Conservation (phyloP, 2,888 invertebrate species). For the Synanthedon vespiformis region DNA sequence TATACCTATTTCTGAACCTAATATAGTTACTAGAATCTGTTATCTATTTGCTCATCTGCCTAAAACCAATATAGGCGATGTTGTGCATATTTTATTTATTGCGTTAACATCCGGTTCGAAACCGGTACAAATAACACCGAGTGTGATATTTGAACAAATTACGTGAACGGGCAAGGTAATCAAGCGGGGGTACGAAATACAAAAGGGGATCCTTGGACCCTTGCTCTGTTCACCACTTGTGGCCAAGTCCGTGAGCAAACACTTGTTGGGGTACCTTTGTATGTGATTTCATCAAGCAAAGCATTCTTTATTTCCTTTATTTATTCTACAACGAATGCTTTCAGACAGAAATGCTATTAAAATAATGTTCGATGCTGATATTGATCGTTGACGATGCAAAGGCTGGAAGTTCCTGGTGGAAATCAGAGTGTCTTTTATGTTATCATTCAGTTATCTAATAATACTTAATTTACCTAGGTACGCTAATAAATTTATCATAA, state of each 20-base stretch:
- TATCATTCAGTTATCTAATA: too few relatives aligned
- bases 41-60: too few relatives aligned
- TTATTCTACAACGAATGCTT: neutral
- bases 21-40: too few relatives aligned
- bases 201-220: slow-evolving; percentile 38
- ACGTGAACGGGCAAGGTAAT: slow-evolving; percentile 36
- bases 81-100: neutral
- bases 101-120: neutral
- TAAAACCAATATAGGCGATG: neutral
- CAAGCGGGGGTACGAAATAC: slow-evolving; percentile 19
- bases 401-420: too few relatives aligned
- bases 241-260: slow-evolving; percentile 46
- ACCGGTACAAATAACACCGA: neutral
- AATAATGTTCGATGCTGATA: too few relatives aligned
- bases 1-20: too few relatives aligned
- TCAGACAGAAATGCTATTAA: too few relatives aligned
- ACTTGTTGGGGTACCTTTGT: slow-evolving; percentile 31
- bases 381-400: too few relatives aligned
- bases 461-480: too few relatives aligned
- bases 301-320: neutral
- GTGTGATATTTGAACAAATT: slow-evolving; percentile 43
- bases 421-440: too few relatives aligned
- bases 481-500: too few relatives aligned
- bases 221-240: slow-evolving; percentile 26
- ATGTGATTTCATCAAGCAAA: slow-evolving; percentile 20